Conservation (phyloP, 1,140 invertebrate species). For the Thereuonema tuberculata region DNA sequence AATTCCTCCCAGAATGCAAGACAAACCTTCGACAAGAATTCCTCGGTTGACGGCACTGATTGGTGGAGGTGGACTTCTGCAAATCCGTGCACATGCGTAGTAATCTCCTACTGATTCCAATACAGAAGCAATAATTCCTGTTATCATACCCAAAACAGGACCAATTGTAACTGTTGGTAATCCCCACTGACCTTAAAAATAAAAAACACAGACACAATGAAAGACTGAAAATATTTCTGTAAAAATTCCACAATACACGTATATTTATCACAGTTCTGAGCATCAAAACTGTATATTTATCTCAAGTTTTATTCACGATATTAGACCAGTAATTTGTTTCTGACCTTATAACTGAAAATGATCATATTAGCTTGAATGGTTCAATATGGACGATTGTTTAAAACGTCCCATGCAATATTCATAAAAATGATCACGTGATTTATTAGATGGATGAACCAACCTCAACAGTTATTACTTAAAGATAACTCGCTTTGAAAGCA, state of each 20-base stretch:
- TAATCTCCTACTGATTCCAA: constrained; percentile 81
- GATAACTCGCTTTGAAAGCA: too few relatives aligned
- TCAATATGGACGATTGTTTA: too few relatives aligned
- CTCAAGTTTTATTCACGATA: too few relatives aligned
- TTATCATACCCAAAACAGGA: constrained; percentile 68
- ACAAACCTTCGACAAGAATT: constrained; percentile 26
- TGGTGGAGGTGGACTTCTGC: constrained; percentile 23
- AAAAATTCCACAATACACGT: neutral
- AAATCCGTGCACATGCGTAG: constrained; percentile 64
- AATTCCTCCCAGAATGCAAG: constrained; percentile 25
- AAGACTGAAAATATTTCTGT: neutral
- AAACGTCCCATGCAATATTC: too few relatives aligned
- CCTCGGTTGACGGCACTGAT: constrained; percentile 25
- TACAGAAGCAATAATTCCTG: constrained; percentile 65
- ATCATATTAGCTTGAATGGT: too few relatives aligned
- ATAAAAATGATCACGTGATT: too few relatives aligned
- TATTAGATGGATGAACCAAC: too few relatives aligned
- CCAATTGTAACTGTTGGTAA: constrained; percentile 55
- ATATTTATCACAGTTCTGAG: neutral
- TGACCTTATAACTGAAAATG: too few relatives aligned
- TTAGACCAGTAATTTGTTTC: too few relatives aligned
- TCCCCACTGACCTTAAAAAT: constrained; percentile 53
- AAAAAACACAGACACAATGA: neutral
- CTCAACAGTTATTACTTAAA: too few relatives aligned
- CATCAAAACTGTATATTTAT: too few relatives aligned